phyloP scores from a whole-genome alignment of 2,888 invertebrate genomes.

The Listrodromus nycthemerus region DNA sequence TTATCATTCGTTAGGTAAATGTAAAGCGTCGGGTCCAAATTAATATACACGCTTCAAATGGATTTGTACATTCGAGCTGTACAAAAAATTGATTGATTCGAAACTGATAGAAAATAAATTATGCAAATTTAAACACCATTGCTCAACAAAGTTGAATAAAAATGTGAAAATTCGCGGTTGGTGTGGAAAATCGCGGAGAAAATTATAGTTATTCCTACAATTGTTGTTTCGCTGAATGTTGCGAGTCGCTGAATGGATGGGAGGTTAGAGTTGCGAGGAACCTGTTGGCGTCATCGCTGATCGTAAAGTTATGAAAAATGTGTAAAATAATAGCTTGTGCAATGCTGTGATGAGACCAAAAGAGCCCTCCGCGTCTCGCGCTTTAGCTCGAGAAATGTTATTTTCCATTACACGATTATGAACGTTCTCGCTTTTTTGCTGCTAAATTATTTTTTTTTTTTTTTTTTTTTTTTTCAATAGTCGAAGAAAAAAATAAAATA shows the following conservation, averaged over 20 bases:
- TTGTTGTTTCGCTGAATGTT: not conserved
- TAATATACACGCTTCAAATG: no score
- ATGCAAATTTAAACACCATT: no score
- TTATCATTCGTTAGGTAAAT: no score
- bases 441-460: slow-evolving; percentile 14
- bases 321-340: not conserved
- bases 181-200: not conserved
- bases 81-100: no score
- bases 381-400: slow-evolving; percentile 17
- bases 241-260: not conserved
- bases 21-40: no score
- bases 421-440: slow-evolving; percentile 3
- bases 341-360: slow-evolving; percentile 18
- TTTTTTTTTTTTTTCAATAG: slow-evolving; percentile 11
- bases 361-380: not conserved
- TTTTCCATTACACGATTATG: slow-evolving; percentile 25
- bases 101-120: no score
- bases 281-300: not conserved
- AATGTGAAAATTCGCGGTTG: not conserved
- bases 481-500: slow-evolving; percentile 6
- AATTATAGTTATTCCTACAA: not conserved
- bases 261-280: not conserved
- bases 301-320: slow-evolving; percentile 9
- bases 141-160: no score
- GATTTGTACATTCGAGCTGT: no score